Percentiles rank a stretch among this genome's conserved stretches.
These are phyloP conservation scores for Clarias macrocephalus DNA, from an alignment of 2,113 vertebrate species.

Conservation along the genomic window DNA sequence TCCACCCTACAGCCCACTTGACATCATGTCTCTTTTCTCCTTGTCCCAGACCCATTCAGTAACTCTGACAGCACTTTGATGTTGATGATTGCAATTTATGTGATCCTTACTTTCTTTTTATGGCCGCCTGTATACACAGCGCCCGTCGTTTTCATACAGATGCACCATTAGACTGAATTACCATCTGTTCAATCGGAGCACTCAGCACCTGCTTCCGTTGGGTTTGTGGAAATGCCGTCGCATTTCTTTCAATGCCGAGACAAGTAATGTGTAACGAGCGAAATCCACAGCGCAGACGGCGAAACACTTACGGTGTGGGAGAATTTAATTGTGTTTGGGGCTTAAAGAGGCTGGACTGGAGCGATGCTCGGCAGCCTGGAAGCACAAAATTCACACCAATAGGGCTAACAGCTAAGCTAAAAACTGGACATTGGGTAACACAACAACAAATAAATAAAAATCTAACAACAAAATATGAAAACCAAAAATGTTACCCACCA, in stretches of 20 bases:
- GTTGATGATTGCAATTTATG: slow-evolving; percentile 93
- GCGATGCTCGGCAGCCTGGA: neutral
- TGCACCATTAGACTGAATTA: slow-evolving; percentile 88
- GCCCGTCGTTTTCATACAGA: slow-evolving; percentile 88
- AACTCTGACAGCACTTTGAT: slow-evolving; percentile 83
- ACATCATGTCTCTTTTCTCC: slow-evolving; percentile 45
- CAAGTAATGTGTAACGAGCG: slow-evolving; percentile 32
- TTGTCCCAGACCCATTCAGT: slow-evolving; percentile 14
- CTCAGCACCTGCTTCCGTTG: slow-evolving; percentile 83
- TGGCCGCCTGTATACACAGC: slow-evolving; percentile 89
- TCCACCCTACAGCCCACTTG: slow-evolving; percentile 36
- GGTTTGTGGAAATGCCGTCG: slow-evolving; percentile 49
- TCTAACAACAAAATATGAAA: neutral
- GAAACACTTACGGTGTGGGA: slow-evolving; percentile 16
- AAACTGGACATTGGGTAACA: neutral
- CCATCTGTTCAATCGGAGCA: slow-evolving; percentile 87
- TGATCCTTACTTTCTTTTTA: slow-evolving; percentile 89
- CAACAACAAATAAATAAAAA: neutral
- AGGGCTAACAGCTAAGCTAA: neutral
- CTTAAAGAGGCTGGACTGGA: neutral
- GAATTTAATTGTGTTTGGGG: slow-evolving; percentile 15
- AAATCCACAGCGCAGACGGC: slow-evolving; percentile 36
- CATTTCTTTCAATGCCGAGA: slow-evolving; percentile 53
- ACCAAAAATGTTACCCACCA: too few species aligned
- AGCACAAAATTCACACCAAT: neutral